phyloP scores from a whole-genome alignment of 1,140 invertebrate genomes.

The Bactericera cockerelli region DNA sequence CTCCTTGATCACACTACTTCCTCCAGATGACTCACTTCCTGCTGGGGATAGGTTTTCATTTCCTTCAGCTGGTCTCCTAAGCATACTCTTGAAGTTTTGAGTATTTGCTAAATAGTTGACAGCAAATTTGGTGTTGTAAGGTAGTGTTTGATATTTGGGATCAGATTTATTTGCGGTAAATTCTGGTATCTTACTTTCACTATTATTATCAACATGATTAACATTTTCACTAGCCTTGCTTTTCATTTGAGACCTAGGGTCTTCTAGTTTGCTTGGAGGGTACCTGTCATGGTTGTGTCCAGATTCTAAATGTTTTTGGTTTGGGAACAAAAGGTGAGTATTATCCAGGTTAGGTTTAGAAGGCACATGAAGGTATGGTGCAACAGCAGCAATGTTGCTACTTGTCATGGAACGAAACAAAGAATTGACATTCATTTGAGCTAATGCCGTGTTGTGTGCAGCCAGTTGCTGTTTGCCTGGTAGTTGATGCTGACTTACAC shows the following conservation, averaged over 20 bases:
- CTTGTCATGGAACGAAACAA: constrained; percentile 29
- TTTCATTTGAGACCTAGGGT: background rate
- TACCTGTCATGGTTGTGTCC: constrained; percentile 5
- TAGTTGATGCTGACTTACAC: constrained; percentile 19
- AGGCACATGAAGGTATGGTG: constrained; percentile 74
- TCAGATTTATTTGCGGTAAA: constrained; percentile 63
- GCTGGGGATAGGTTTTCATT: constrained; percentile 9
- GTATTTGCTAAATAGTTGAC: constrained; percentile 16
- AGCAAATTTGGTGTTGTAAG: constrained; percentile 44
- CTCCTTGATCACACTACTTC: constrained; percentile 25
- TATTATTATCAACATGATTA: background rate
- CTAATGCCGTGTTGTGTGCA: background rate
- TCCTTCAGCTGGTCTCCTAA: constrained; percentile 13
- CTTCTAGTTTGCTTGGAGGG: background rate
- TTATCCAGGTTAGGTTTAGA: constrained; percentile 33
- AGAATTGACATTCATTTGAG: background rate
- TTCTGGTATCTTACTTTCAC: constrained; percentile 24
- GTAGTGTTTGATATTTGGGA: constrained; percentile 84
- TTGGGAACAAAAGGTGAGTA: background rate
- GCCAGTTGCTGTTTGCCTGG: background rate
- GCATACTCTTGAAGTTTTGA: background rate
- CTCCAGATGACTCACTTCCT: constrained; percentile 29
- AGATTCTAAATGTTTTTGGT: background rate
- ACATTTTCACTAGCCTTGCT: constrained; percentile 6
- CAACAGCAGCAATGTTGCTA: constrained; percentile 72